These are phyloP conservation scores for Machimus atricapillus DNA, from an alignment of 2,888 invertebrate genomes.

Conservation along the genomic window DNA sequence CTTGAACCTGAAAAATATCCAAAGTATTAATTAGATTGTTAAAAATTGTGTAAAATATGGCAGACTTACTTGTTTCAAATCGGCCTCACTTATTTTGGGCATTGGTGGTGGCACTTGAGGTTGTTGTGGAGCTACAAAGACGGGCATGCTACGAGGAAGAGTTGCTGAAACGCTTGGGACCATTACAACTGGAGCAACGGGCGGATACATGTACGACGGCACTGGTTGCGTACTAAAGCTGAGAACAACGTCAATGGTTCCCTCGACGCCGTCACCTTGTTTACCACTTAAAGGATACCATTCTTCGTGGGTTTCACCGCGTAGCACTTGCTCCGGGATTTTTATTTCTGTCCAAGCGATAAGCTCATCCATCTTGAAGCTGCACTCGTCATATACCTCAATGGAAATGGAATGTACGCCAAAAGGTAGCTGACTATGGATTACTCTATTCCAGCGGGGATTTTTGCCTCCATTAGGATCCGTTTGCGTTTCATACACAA, in stretches of 20 bases:
- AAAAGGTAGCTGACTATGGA: constrained; percentile 78
- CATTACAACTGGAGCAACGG: constrained; percentile 71
- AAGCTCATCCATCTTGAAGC: constrained; percentile 94
- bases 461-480: constrained; percentile 93
- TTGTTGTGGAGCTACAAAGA: constrained; percentile 56
- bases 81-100: constrained; percentile 65
- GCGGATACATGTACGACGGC: constrained; percentile 62
- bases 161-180: constrained; percentile 66
- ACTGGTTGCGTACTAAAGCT: constrained; percentile 69
- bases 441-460: constrained; percentile 95
- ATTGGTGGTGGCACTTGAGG: constrained; percentile 53
- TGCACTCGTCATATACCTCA: constrained; percentile 97
- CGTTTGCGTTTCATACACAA: constrained; percentile 94
- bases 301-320: constrained; percentile 91
- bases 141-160: constrained; percentile 53
- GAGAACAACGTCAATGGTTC: constrained; percentile 89
- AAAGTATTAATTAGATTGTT: not conserved
- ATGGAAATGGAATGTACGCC: constrained; percentile 89
- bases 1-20: constrained; percentile 74
- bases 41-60: not conserved
- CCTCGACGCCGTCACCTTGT: constrained; percentile 93
- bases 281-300: constrained; percentile 94
- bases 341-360: constrained; percentile 93
- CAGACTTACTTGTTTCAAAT: constrained; percentile 69
- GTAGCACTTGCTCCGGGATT: constrained; percentile 83